A percentile compares a stretch with the other conserved stretches of the same genome.
phyloP scores from a whole-genome alignment of 2,797 vertebrate genomes.

The Crossoptilon crossoptilon region DNA sequence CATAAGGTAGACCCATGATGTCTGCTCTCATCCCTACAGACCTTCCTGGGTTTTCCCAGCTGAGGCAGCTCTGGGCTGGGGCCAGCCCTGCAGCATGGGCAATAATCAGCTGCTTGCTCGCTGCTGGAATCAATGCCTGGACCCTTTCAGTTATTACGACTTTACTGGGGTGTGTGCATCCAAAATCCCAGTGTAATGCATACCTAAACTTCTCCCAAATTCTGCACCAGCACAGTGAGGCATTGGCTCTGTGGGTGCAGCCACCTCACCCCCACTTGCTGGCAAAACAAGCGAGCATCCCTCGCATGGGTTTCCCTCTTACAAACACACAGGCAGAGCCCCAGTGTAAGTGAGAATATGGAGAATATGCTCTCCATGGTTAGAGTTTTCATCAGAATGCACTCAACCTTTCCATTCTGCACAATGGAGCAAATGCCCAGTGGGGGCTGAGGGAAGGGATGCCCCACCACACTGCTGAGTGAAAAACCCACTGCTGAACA shows the following conservation, averaged over 20 bases:
- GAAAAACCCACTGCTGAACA: neutral
- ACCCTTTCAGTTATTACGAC: too few species aligned
- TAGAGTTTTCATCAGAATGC: neutral
- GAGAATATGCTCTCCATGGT: neutral
- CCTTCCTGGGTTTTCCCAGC: accelerated
- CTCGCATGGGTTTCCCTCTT: neutral
- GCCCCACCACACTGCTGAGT: neutral
- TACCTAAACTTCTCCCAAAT: neutral
- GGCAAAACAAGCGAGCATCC: accelerated
- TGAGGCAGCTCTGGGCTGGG: neutral
- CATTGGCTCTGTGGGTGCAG: accelerated
- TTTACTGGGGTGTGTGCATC: accelerated
- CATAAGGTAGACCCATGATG: neutral
- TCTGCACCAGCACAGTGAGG: neutral
- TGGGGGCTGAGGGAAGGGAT: neutral
- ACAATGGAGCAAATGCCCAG: neutral
- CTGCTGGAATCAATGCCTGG: neutral
- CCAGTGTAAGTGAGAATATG: neutral
- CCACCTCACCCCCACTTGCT: accelerated
- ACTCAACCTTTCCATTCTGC: neutral
- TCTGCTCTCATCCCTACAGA: neutral
- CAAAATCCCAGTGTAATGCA: neutral
- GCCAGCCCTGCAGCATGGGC: neutral
- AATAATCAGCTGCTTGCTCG: neutral
- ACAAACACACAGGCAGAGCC: neutral